Percentiles rank a stretch among this genome's conserved stretches.
These are phyloP conservation scores for Otocyon megalotis DNA, from an alignment of 2,113 vertebrate species.

Conservation along the genomic window DNA sequence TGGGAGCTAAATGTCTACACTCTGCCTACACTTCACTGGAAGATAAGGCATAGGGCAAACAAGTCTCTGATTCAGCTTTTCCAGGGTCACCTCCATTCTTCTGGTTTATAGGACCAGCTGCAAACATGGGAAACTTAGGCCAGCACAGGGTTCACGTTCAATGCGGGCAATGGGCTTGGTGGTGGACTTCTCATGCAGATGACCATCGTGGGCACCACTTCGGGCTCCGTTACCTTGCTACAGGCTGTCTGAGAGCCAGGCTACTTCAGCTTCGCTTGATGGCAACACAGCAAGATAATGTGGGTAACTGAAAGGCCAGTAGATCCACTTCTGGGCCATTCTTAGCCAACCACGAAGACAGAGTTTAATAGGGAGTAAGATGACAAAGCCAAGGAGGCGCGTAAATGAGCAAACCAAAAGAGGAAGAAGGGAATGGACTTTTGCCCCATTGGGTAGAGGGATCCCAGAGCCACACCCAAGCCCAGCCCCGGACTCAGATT, in stretches of 20 bases:
- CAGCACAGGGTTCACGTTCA: neutral
- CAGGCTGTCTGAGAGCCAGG: neutral
- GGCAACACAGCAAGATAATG: conserved; percentile 42
- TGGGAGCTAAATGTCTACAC: neutral
- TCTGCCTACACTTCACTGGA: neutral
- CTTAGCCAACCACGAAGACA: conserved; percentile 30
- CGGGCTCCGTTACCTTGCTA: neutral
- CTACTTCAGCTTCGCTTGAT: neutral
- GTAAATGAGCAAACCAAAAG: neutral
- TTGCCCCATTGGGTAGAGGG: neutral
- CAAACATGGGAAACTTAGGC: neutral
- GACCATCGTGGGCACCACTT: too few species aligned
- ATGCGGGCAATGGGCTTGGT: neutral
- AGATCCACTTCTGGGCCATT: conserved; percentile 57
- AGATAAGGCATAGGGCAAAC: neutral
- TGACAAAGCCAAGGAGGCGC: neutral
- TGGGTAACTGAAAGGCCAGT: conserved; percentile 50
- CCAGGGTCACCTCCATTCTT: neutral
- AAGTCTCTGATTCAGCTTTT: neutral
- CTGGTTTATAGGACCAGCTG: neutral
- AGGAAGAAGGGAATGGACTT: neutral
- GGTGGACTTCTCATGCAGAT: neutral
- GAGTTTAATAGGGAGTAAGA: conserved; percentile 26
- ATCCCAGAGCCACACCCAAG: neutral
- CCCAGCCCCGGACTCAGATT: neutral